phyloP scores from a whole-genome alignment of 2,888 invertebrate genomes.

The Cloeon dipterum region DNA sequence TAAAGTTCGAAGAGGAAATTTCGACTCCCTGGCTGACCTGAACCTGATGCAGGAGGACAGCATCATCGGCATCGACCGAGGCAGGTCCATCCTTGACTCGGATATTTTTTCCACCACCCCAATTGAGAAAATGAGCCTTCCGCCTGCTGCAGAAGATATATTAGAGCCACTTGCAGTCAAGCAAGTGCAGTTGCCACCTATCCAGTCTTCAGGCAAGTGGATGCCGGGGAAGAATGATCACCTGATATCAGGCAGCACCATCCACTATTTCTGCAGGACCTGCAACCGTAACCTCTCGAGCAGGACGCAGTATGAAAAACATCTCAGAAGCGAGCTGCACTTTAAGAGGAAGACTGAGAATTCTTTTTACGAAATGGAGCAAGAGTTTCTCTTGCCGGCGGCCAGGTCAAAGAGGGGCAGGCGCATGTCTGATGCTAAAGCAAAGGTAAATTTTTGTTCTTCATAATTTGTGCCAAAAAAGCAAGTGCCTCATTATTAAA shows the following conservation, averaged over 20 bases:
- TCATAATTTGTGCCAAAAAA: no score
- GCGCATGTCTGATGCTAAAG: no score
- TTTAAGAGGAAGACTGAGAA: slow-evolving; percentile 24
- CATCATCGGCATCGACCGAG: background rate
- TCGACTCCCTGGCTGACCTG: background rate
- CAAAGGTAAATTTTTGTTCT: no score
- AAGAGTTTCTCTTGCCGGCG: slow-evolving; percentile 31
- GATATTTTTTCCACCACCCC: background rate
- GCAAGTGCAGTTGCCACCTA: no score
- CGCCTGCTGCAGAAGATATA: slow-evolving; percentile 25
- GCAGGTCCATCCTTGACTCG: background rate
- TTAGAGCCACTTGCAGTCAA: no score
- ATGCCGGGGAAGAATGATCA: slow-evolving; percentile 35
- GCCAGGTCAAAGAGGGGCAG: slow-evolving; percentile 18
- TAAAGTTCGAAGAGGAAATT: background rate
- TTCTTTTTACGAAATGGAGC: slow-evolving; percentile 29
- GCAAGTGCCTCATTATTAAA: no score
- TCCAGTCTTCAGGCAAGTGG: slow-evolving; percentile 62
- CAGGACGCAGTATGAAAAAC: slow-evolving; percentile 48
- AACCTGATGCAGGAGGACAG: background rate
- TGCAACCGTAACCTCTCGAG: slow-evolving; percentile 56
- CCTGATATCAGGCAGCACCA: slow-evolving; percentile 8
- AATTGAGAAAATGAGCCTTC: slow-evolving; percentile 23
- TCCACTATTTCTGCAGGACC: slow-evolving; percentile 57
- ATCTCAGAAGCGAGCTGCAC: slow-evolving; percentile 51